These are phyloP conservation scores for Thamnophis sirtalis DNA, from an alignment of 2,113 vertebrate genomes.

Conservation along the genomic window DNA sequence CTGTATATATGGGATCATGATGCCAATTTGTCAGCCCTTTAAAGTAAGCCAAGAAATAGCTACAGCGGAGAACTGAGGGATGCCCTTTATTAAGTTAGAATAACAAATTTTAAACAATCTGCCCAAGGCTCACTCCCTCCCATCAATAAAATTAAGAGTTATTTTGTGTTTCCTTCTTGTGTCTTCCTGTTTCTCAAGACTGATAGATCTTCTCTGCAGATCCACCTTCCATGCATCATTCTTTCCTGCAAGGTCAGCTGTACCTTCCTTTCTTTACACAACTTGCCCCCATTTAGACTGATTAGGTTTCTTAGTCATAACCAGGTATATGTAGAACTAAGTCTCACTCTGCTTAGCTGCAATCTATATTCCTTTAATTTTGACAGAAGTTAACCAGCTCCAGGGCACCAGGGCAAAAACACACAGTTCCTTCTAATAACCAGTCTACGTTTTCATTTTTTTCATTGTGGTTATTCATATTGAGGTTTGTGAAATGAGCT, in stretches of 20 bases:
- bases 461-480: constrained; percentile 18
- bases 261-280: not conserved
- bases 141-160: not conserved
- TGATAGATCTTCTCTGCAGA: not conserved
- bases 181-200: not conserved
- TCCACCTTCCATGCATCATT: not conserved
- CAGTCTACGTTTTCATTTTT: constrained; percentile 13
- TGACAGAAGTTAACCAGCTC: not conserved
- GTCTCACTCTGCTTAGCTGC: not conserved
- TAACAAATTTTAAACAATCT: not conserved
- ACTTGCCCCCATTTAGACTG: not conserved
- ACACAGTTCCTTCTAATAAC: constrained; percentile 6
- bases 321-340: not conserved
- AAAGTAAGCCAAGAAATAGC: not conserved
- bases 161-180: not conserved
- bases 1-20: not conserved
- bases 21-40: not conserved
- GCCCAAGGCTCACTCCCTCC: not conserved
- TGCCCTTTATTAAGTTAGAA: not conserved
- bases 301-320: not conserved
- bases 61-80: not conserved
- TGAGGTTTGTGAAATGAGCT: not conserved
- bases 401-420: not conserved
- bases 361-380: not conserved
- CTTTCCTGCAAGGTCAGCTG: not conserved